Percentiles rank a stretch among this genome's conserved stretches.
Evolutionary conservation across 2,888 invertebrate genomes (phyloP).

Genomic region (Andrena camellia): DNA sequence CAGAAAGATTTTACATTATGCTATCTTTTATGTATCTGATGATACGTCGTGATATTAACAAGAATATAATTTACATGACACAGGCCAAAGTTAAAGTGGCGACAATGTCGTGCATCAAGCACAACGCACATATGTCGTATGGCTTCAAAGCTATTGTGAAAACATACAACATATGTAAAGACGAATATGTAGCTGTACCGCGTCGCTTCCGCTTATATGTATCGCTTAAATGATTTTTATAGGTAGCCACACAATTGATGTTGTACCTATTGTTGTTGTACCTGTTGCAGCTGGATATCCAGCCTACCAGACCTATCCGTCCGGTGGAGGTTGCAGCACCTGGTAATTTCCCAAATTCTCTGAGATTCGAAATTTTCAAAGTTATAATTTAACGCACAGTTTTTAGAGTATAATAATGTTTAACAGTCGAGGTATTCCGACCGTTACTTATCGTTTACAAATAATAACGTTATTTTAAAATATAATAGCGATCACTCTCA

Average conservation of each 20-base stretch:
- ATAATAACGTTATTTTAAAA: not conserved
- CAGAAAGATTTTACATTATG: too few relatives aligned
- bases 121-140: not conserved
- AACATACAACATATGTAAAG: not conserved
- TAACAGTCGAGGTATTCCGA: not conserved
- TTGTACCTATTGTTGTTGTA: slow-evolving; percentile 53
- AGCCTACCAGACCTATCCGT: slow-evolving; percentile 18
- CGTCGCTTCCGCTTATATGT: slow-evolving; percentile 26
- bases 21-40: too few relatives aligned
- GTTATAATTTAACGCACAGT: not conserved
- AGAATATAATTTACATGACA: not conserved
- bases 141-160: not conserved
- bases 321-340: slow-evolving; percentile 62
- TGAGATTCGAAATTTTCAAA: not conserved
- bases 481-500: not conserved
- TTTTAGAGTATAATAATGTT: not conserved
- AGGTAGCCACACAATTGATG: slow-evolving; percentile 35
- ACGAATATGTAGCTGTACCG: slow-evolving; percentile 3
- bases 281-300: slow-evolving; percentile 54
- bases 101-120: not conserved
- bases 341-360: slow-evolving; percentile 49
- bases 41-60: not conserved
- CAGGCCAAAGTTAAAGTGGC: not conserved
- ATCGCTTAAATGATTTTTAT: slow-evolving; percentile 44
- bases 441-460: not conserved